Evolutionary conservation across 2,888 invertebrate species (phyloP), one percentile per base, ranked within the genome.

Genomic region (Lordiphosa fenestrarum): DNA sequence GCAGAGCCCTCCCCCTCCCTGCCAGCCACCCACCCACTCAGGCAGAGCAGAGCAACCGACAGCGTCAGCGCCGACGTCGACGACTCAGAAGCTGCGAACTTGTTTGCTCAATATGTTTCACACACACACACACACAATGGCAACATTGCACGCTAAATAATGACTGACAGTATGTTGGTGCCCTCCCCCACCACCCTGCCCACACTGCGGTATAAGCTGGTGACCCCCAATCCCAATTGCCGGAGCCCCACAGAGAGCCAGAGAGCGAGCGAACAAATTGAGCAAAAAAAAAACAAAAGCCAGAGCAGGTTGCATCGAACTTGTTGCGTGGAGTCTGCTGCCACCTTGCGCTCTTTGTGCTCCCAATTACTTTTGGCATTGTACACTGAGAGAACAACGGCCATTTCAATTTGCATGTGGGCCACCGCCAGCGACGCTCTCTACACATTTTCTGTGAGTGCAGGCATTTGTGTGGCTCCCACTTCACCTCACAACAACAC

Each of bases 71-170:
- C 47, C 66, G 66, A 54, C 60, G 66, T 56, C 36, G 55, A 21
- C 52, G 64, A 74, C 66, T 81, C 78, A 85, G 85, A 84, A 78
- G 80, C 86, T 85, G 85, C 78, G 84, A 85, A 87, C 87, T 85
- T 87, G 86, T 86, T 85, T 86, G 86, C 86, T 86, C 83, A 86
- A 86, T 84, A 86, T 82, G 84, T 78, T 84, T 82, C 66, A 73
- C 67, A 74, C 53, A 84, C 70, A 73, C 63, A 62, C 62, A 61
- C 58, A 64, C 56, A 65, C 51, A 49, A 49, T 47, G 48, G 33
- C 54, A 53, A 68, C 68, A 65, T 58, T 68, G 54, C 62, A 80
- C 76, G 73, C 81, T 80, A 83, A 77, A 77, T 85, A 77, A 85
- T 77, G 77, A 77, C 85, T 83, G 77, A 77, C 77, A 77, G 77